Base-by-base conservation (phyloP, 2,888 invertebrate species). In the Noctuana brunneofusca region DNA sequence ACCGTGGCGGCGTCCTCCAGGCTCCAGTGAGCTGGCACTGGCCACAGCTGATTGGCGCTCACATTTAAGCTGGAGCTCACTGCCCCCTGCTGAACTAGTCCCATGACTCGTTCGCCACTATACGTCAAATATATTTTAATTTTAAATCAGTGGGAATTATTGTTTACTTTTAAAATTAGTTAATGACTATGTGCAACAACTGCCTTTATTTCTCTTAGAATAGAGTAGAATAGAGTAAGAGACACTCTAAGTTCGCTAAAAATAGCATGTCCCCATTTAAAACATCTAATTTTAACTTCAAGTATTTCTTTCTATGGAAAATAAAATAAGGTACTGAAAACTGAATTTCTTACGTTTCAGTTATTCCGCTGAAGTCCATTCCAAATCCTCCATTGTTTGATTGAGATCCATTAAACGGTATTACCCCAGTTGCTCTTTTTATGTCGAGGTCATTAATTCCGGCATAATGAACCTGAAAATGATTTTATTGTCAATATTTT, bases 1-100 rank as follows among this genome's bases (percentile, higher is more conserved):
- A 96, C 93, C 0, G 96, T 95, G 4, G 95, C 95, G 0, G 95
- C 96, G 64, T 96, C 95, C 74, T 94, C 93, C 18, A 96, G 75
- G 2, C 90, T 92, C 95, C 96, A 96, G 18, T 89, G 75, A 0
- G 92, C 86, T 0, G 96, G 96, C 8, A 96, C 89, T 2, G 93
- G 90, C 95, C 96, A 96, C 38, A 84, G 69, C 63, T 93, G 78
- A 48, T 88, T 77, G 0, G 82, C 79, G 66, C 92, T 87, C 5
- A 91, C 92, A 48, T 81, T 83, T 8, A 95, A 90, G 38, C 87
- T 76, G 4, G 92, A 92, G 2, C 94, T 91, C 20, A 94, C 78
- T 5, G 94, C 92, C 30, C 93, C 86, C 12, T 70, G 65, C 0
- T 75, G 71, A 0, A 93, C 86, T 60, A 95, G 72, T 4, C 96